Base-by-base conservation (phyloP, 2,888 invertebrate species). In the Drosophila koepferae region DNA sequence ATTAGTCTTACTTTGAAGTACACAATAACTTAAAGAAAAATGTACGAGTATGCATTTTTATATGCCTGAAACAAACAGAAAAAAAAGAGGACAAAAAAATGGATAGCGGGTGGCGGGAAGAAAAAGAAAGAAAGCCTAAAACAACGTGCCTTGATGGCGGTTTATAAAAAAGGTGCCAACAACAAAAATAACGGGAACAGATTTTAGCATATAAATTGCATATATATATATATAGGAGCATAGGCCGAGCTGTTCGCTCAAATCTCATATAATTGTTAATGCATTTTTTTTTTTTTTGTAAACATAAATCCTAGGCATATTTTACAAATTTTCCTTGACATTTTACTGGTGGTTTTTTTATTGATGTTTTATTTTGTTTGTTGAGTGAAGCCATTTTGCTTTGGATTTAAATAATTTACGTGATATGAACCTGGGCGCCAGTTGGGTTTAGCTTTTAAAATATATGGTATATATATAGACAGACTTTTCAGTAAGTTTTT, bases 1-100 rank as follows among this genome's bases (percentile, higher is more conserved):
- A 91, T 91, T 91, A 91, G 90, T 92, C 92, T 91, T 91, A 91
- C 80, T 87, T 90, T 91, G 89, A 92, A 91, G 86, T 92, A 91
- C 86, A 92, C 88, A 91, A 89, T 91, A 89, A 84, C 82, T 90
- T 87, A 63, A 65, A 75, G 34, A 51, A 80, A 71, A 82, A 87
- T 2, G 82, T 90, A 89, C 81, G 70, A 77, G 64, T 44, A 66
- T 66, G 74, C 74, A 70, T 59, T 60, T 54, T 60, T 74, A 72
- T 34, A 34, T 77, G 73, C 78, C 72, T 77, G 83, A 83, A 74
- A 72, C 76, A 73, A 85, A 80, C 73, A 68, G 71, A 80, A 69
- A 81, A 69, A 68, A 81, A 69, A 68, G 56, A 10, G 49, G 31
- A 63, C 59, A 70, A 60, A 66, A 66, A 63, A 61, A 38, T 38